These are phyloP conservation scores for Drosophila suboccidentalis DNA, from an alignment of 2,888 invertebrate genomes.

Conservation along the genomic window DNA sequence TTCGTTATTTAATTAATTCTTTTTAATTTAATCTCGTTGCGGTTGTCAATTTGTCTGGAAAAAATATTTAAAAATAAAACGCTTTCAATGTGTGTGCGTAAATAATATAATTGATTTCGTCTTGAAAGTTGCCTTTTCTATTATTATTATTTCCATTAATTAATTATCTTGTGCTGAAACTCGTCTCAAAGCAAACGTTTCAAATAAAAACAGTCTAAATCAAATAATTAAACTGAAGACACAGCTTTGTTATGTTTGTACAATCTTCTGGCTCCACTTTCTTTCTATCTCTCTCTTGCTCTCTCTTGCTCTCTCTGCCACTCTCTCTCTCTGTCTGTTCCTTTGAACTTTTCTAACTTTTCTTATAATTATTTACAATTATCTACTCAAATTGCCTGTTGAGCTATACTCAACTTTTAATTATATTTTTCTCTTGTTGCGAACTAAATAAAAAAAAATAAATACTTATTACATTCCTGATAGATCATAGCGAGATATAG, in stretches of 20 bases:
- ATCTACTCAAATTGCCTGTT: conserved; percentile 30
- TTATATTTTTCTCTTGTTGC: conserved; percentile 13
- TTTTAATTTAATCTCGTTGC: conserved; percentile 42
- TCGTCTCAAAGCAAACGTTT: conserved; percentile 28
- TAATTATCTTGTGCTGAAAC: conserved; percentile 45
- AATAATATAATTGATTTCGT: conserved; percentile 58
- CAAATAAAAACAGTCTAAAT: conserved; percentile 11
- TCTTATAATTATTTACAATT: conserved; percentile 31
- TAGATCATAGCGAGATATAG: conserved; percentile 5
- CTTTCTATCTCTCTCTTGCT: conserved; percentile 5
- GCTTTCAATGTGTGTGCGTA: conserved; percentile 70
- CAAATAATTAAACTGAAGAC: conserved; percentile 11
- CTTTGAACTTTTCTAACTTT: conserved; percentile 22
- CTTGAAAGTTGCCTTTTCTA: conserved; percentile 59
- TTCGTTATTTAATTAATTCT: conserved; percentile 19
- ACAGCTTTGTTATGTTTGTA: conserved; percentile 57
- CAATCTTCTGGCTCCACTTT: conserved; percentile 30
- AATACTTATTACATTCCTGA: conserved; percentile 2
- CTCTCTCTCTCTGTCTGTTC: conserved; percentile 11
- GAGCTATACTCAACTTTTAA: conserved; percentile 19
- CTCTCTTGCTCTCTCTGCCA: conserved; percentile 5
- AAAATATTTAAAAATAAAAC: conserved; percentile 36
- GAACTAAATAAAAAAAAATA: conserved; percentile 11
- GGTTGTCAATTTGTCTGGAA: conserved; percentile 47
- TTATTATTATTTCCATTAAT: conserved; percentile 47